Base-by-base conservation (phyloP, 2,888 invertebrate genomes). In the Cephus rjabovi region DNA sequence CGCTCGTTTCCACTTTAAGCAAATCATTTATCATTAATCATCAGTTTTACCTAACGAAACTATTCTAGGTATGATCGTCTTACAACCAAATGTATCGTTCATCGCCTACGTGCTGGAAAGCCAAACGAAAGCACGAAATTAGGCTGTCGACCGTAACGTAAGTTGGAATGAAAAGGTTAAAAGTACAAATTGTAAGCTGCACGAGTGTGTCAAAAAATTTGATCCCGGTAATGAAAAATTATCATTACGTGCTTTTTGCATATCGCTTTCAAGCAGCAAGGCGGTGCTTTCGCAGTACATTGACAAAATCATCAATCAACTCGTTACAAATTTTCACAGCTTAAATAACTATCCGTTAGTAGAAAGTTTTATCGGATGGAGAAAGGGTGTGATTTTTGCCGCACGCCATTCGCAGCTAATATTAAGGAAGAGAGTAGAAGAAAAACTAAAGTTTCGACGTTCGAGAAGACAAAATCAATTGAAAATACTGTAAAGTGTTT, bases 401-500 rank as follows among this genome's bases (percentile, higher is more conserved):
- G 40, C 40, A 40, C 40, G 40, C 6, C 40, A 40, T 40, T 40
- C 40, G 40, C 40, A 40, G 40, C 40, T 40, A 40, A 40, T 40
- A 40, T 40, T 23, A 40, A 40, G 40, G 40, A 40, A 40, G 23
- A 40, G 23, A 40, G 40, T 40, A 40, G 40, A 40, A 40, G 6
- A 23, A 40, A 40, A 40, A 23, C 6, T 15, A 40, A 6, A 23
- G 40, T 40, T 40, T 6, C 23, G 40, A 23, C 15, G 23, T 40
- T 23, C 23, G 40, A 40, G 23, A 23, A 40, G 40, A 23, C 40
- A 40, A 40, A 40, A 9, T 40, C 23, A 40, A 40, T 40, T 15
- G 23, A 40, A 15, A 40, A 15, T 40, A 15, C 40, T 15, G 40
- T 40, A 40, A 40, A 23, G 23, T 23, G 23, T 80, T 80, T 76